phyloP scores from a whole-genome alignment of 1,140 invertebrate genomes.

The Parapsyche elsis region DNA sequence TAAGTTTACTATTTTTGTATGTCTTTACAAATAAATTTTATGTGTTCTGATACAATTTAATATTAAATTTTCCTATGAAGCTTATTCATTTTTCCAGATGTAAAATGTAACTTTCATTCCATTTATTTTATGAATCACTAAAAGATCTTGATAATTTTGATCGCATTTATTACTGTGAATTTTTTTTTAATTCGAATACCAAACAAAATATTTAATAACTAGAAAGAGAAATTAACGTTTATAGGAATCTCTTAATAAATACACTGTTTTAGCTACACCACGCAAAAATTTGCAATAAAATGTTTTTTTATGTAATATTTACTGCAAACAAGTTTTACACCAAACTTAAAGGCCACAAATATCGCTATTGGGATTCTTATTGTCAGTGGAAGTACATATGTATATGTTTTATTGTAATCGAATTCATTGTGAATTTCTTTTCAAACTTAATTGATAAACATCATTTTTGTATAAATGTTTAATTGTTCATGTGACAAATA shows the following conservation, averaged over 20 bases:
- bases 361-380: too few species aligned
- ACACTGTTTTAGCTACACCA: not conserved
- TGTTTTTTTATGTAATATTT: not conserved
- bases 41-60: not conserved
- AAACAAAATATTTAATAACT: not conserved
- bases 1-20: constrained; percentile 11
- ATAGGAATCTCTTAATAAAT: constrained; percentile 12
- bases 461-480: constrained; percentile 14
- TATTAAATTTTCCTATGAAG: not conserved
- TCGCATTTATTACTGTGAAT: constrained; percentile 8
- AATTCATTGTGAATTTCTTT: too few species aligned
- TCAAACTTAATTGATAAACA: not conserved
- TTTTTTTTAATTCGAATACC: constrained; percentile 4
- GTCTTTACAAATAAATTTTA: not conserved
- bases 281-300: not conserved
- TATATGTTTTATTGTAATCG: too few species aligned
- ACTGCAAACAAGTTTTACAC: not conserved
- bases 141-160: constrained; percentile 19
- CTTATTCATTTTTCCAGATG: not conserved
- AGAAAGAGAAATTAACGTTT: not conserved
- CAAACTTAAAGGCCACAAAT: not conserved
- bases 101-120: constrained; percentile 26
- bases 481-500: constrained; percentile 18
- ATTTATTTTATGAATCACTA: not conserved
- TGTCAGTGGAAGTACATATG: too few species aligned